Percentiles rank a stretch among this genome's conserved stretches.
phyloP scores from a whole-genome alignment of 2,888 invertebrate species.

The Amaurobius ferox region DNA sequence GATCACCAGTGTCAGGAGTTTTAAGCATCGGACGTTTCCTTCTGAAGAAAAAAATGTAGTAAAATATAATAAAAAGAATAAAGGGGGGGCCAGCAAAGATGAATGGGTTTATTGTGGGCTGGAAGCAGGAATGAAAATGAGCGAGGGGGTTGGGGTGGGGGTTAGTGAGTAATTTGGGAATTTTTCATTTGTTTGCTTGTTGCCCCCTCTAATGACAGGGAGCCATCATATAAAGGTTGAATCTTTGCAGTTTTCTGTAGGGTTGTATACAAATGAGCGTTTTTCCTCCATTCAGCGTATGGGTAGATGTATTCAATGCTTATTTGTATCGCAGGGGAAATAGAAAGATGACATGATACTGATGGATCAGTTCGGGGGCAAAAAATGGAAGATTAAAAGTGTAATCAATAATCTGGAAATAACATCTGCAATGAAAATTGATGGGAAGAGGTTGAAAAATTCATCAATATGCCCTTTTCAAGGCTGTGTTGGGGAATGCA shows the following conservation, averaged over 20 bases:
- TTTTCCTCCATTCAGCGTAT: not conserved
- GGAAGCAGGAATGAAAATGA: constrained; percentile 62
- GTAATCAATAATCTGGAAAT: constrained; percentile 12
- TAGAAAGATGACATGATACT: constrained; percentile 14
- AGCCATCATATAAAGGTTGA: constrained; percentile 17
- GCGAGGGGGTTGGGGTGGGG: constrained; percentile 47
- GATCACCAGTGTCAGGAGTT: constrained; percentile 55
- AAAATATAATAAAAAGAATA: constrained; percentile 37
- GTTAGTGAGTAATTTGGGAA: constrained; percentile 58
- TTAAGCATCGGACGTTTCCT: constrained; percentile 44
- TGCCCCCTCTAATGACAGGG: constrained; percentile 34
- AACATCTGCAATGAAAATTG: constrained; percentile 14
- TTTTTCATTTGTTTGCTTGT: constrained; percentile 24
- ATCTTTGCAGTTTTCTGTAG: not conserved
- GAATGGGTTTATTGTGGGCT: constrained; percentile 65
- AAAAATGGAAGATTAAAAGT: constrained; percentile 16
- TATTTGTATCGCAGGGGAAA: constrained; percentile 9
- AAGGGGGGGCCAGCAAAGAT: constrained; percentile 29
- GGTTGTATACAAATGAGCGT: constrained; percentile 16
- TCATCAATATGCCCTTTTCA: constrained; percentile 3
- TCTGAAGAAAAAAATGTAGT: constrained; percentile 45
- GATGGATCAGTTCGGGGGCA: not conserved
- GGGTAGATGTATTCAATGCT: constrained; percentile 11
- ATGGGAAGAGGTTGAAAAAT: not conserved
- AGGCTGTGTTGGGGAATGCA: not conserved